Evolutionary conservation across 2,888 invertebrate genomes (phyloP).

Genomic region (Latrodectus elegans): DNA sequence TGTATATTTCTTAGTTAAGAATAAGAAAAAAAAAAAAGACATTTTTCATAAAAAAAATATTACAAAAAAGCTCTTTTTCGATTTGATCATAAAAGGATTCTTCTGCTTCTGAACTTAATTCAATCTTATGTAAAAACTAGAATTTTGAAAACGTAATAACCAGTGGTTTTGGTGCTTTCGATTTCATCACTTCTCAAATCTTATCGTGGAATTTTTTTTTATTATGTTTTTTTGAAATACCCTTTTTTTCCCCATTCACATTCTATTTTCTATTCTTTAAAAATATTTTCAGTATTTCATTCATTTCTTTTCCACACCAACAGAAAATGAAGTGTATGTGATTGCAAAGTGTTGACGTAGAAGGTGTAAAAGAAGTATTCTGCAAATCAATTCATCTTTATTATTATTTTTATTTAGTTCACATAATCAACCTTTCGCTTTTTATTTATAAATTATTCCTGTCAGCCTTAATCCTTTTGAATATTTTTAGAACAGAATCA

Average conservation of each 20-base stretch:
- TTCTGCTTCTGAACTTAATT: slow-evolving; percentile 30
- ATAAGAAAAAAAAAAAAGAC: not conserved
- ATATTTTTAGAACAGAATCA: no score
- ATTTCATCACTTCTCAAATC: slow-evolving; percentile 1
- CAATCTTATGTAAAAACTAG: not conserved
- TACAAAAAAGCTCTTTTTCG: not conserved
- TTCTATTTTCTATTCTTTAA: no score
- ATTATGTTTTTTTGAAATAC: no score
- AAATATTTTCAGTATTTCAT: no score
- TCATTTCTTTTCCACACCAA: not conserved
- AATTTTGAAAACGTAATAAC: slow-evolving; percentile 27
- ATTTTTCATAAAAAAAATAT: not conserved
- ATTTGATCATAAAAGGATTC: slow-evolving; percentile 7
- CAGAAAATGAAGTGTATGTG: no score
- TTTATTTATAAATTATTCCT: no score
- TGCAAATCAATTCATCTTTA: not conserved
- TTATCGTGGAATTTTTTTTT: no score
- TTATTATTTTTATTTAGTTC: not conserved
- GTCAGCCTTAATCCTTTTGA: no score
- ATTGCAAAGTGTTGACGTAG: not conserved
- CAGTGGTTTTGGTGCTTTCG: slow-evolving; percentile 11
- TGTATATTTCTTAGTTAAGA: not conserved
- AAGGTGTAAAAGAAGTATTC: not conserved
- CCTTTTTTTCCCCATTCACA: no score
- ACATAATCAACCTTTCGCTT: no score